Percentiles rank a stretch among this genome's conserved stretches.
phyloP scores from a whole-genome alignment of 2,113 vertebrate species.

The Cynoglossus semilaevis region DNA sequence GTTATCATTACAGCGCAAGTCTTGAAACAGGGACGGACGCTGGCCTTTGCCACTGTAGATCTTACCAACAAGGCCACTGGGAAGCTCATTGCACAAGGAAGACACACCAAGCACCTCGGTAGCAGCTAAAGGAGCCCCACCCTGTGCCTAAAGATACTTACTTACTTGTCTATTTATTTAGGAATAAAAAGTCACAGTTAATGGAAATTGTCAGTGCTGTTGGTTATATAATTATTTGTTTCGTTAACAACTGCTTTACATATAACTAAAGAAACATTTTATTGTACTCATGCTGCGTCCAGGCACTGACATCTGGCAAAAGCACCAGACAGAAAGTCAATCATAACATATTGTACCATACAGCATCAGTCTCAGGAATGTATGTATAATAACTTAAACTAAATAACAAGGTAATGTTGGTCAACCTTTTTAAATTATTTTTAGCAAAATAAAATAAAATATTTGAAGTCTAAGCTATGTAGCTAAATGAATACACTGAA shows the following conservation, averaged over 20 bases:
- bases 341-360: too few relatives aligned
- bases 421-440: too few relatives aligned
- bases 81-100: slow-evolving; percentile 90
- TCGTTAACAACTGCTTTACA: not conserved
- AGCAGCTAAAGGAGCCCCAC: slow-evolving; percentile 38
- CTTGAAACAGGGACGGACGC: slow-evolving; percentile 86
- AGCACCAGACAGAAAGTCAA: too few relatives aligned
- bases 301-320: too few relatives aligned
- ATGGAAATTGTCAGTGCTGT: not conserved
- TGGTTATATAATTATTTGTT: slow-evolving; percentile 1
- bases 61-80: slow-evolving; percentile 88
- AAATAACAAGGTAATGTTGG: too few relatives aligned
- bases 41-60: slow-evolving; percentile 91
- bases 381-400: too few relatives aligned
- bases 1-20: slow-evolving; percentile 90
- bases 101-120: slow-evolving; percentile 92
- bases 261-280: not conserved
- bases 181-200: too few relatives aligned
- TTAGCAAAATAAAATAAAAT: too few relatives aligned
- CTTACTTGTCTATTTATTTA: not conserved
- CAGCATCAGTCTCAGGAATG: too few relatives aligned
- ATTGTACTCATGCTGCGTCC: not conserved
- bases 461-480: too few relatives aligned
- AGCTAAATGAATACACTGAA: too few relatives aligned
- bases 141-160: slow-evolving; percentile 18